A percentile compares a stretch with the other conserved stretches of the same genome.
Conservation (phyloP, 2,113 vertebrate species). For the Callopanchax toddi region DNA sequence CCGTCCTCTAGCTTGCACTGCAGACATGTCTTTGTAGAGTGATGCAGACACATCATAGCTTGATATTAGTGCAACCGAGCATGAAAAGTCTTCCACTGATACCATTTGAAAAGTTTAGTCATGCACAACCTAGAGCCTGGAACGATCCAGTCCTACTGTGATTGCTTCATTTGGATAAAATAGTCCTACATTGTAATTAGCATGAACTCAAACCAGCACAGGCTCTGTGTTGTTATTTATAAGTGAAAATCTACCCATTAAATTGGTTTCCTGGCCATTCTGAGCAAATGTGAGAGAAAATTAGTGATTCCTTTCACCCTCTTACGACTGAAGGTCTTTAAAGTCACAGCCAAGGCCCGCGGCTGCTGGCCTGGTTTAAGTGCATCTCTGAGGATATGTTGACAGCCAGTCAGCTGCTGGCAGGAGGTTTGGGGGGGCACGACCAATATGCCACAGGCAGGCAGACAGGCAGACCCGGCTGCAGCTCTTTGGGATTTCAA, state of each 20-base stretch:
- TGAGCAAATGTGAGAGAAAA: slow-evolving; percentile 46
- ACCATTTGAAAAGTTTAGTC: background rate
- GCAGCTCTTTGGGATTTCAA: slow-evolving; percentile 42
- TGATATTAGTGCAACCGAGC: background rate
- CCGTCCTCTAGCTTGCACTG: background rate
- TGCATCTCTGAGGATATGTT: slow-evolving; percentile 58
- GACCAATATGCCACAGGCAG: slow-evolving; percentile 52
- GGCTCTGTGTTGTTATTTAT: background rate
- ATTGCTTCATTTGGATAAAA: no score
- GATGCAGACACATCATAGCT: background rate
- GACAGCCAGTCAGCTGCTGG: slow-evolving; percentile 57
- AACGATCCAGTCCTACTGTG: no score
- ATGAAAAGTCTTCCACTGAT: no score
- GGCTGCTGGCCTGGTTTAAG: slow-evolving; percentile 61
- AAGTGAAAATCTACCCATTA: background rate
- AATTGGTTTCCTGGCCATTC: background rate
- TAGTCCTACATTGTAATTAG: no score
- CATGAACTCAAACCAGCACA: no score
- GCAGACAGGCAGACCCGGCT: slow-evolving; percentile 30
- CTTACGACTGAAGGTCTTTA: slow-evolving; percentile 46
- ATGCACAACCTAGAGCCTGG: background rate
- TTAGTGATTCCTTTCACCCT: slow-evolving; percentile 41
- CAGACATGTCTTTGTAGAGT: background rate
- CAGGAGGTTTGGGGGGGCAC: slow-evolving; percentile 69
- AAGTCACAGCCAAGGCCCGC: slow-evolving; percentile 56